phyloP scores from a whole-genome alignment of 2,113 vertebrate genomes.

The Orientallactaga bullata region DNA sequence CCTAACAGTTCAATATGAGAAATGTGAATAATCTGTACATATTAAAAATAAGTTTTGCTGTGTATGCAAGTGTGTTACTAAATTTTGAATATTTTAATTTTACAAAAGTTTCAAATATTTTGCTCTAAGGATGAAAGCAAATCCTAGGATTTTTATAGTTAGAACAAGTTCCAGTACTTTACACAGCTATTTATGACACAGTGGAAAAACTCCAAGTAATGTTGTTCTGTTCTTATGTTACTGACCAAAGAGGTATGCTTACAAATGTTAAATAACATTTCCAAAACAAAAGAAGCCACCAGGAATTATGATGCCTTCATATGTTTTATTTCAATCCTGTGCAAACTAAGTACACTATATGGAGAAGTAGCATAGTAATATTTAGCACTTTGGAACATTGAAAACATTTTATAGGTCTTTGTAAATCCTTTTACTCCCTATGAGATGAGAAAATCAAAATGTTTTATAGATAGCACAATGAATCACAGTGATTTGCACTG shows the following conservation, averaged over 20 bases:
- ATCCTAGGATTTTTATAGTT: background rate
- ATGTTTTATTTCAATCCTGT: slow-evolving; percentile 43
- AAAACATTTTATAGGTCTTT: slow-evolving; percentile 65
- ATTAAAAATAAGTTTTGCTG: background rate
- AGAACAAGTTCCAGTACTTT: slow-evolving; percentile 25
- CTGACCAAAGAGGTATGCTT: slow-evolving; percentile 24
- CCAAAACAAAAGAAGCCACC: slow-evolving; percentile 10
- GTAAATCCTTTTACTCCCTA: slow-evolving; percentile 63
- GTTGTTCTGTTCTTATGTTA: slow-evolving; percentile 38
- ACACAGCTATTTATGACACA: background rate
- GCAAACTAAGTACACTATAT: background rate
- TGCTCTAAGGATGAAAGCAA: background rate
- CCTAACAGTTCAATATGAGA: background rate
- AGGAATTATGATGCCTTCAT: slow-evolving; percentile 32
- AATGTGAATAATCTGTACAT: background rate
- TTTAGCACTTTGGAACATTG: slow-evolving; percentile 20
- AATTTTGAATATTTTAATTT: background rate
- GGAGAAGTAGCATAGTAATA: slow-evolving; percentile 38
- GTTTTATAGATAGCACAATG: slow-evolving; percentile 67
- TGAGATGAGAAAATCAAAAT: slow-evolving; percentile 70
- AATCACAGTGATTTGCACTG: slow-evolving; percentile 60
- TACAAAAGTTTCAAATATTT: slow-evolving; percentile 5
- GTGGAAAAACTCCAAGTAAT: background rate
- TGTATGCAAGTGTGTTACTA: background rate
- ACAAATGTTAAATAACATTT: slow-evolving; percentile 27